Conservation (phyloP, 2,797 vertebrate species). For the Malurus leucopterus region DNA sequence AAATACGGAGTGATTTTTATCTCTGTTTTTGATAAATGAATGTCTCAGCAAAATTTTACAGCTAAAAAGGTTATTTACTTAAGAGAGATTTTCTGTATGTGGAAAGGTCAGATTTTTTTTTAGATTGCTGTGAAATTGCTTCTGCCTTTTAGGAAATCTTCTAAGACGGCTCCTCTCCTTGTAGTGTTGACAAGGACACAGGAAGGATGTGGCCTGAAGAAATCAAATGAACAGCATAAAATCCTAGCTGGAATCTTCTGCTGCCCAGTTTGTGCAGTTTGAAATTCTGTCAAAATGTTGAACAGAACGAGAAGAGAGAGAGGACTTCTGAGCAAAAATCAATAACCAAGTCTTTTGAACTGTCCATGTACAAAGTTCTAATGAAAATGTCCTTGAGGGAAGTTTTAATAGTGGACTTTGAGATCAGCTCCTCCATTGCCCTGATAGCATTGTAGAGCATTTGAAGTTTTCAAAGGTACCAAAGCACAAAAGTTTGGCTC, state of each 20-base stretch:
- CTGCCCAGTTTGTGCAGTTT: slow-evolving; percentile 59
- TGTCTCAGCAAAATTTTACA: slow-evolving; percentile 74
- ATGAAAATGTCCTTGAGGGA: slow-evolving; percentile 73
- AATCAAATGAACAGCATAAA: slow-evolving; percentile 72
- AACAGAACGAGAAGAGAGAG: slow-evolving; percentile 62
- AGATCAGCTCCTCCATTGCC: slow-evolving; percentile 57
- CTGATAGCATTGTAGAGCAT: slow-evolving; percentile 39
- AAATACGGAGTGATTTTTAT: slow-evolving; percentile 69
- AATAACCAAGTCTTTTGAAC: slow-evolving; percentile 72
- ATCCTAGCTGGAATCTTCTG: slow-evolving; percentile 58
- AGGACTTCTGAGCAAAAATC: slow-evolving; percentile 74
- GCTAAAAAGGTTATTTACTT: slow-evolving; percentile 86
- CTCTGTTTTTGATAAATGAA: slow-evolving; percentile 75
- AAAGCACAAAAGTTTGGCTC: slow-evolving; percentile 57
- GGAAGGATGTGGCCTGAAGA: slow-evolving; percentile 74
- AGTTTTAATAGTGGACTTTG: slow-evolving; percentile 71
- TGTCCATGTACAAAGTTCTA: slow-evolving; percentile 70
- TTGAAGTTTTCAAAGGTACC: slow-evolving; percentile 68
- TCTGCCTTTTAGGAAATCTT: slow-evolving; percentile 84
- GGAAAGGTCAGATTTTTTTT: slow-evolving; percentile 85
- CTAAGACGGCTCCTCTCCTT: slow-evolving; percentile 75
- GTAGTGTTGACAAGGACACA: slow-evolving; percentile 81
- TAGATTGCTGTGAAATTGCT: slow-evolving; percentile 83
- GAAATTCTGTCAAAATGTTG: slow-evolving; percentile 74
- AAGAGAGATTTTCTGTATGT: slow-evolving; percentile 79